Evolutionary conservation across 2,113 vertebrate genomes (phyloP).

Genomic region (Psephotus haematonotus): DNA sequence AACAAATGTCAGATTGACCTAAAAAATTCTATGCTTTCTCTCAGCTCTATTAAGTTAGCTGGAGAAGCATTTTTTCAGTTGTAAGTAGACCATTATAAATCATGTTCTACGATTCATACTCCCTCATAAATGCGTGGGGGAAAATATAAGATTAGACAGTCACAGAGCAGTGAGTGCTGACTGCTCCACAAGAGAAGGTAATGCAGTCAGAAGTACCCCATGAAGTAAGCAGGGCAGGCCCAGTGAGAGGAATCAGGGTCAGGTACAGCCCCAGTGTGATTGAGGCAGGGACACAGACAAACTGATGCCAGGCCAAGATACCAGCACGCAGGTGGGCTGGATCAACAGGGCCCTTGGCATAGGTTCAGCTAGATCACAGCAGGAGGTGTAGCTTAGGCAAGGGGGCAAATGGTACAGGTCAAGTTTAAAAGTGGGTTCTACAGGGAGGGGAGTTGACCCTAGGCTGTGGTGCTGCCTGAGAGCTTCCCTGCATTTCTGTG

Average conservation of each 20-base stretch:
- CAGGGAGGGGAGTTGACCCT: background rate
- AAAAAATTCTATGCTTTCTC: background rate
- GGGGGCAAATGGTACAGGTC: background rate
- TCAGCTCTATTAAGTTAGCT: background rate
- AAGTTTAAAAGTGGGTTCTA: background rate
- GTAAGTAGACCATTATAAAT: background rate
- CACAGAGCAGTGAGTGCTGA: background rate
- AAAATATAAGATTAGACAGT: background rate
- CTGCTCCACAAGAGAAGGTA: background rate
- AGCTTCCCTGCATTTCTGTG: background rate
- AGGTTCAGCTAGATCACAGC: background rate
- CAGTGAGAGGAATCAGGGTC: background rate
- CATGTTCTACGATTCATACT: background rate
- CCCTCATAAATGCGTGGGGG: background rate
- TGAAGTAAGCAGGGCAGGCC: background rate
- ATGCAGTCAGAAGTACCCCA: background rate
- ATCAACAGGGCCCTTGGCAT: background rate
- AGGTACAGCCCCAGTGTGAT: background rate
- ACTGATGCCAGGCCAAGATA: background rate
- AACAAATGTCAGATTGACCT: background rate
- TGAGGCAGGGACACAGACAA: fast-evolving
- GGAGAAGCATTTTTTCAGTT: background rate
- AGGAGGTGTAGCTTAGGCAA: background rate
- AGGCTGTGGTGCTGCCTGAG: background rate
- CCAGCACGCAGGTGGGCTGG: too few relatives aligned